Evolutionary conservation across 2,888 invertebrate genomes (phyloP).

Genomic region (Heteropelma amictum): DNA sequence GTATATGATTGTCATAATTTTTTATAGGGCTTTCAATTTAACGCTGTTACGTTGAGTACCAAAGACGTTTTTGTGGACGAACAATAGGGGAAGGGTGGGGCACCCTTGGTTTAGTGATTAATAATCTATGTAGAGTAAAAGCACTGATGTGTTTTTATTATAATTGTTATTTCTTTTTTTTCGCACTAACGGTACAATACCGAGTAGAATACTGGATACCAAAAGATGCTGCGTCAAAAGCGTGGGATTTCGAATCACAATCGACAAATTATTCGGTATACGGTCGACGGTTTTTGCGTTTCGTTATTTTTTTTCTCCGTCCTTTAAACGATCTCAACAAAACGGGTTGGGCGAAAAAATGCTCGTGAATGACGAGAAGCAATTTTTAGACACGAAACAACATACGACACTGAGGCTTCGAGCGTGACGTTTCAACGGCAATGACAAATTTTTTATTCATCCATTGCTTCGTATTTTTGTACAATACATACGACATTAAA

Average conservation of each 20-base stretch:
- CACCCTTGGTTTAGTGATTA: constrained; percentile 63
- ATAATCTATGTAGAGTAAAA: constrained; percentile 63
- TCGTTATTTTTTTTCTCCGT: constrained; percentile 11
- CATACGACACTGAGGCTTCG: constrained; percentile 18
- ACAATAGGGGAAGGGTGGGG: constrained; percentile 39
- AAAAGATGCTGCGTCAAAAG: constrained; percentile 44
- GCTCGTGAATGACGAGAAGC: constrained; percentile 9
- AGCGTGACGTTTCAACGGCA: constrained; percentile 11
- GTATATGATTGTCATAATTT: too few species aligned
- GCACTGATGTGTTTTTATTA: constrained; percentile 56
- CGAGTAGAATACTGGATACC: constrained; percentile 72
- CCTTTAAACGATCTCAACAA: not conserved
- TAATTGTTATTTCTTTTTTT: constrained; percentile 1
- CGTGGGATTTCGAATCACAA: constrained; percentile 47
- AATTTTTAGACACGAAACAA: not conserved
- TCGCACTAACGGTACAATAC: constrained; percentile 60
- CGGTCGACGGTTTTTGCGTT: constrained; percentile 10
- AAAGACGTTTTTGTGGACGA: constrained; percentile 21
- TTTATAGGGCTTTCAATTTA: too few species aligned
- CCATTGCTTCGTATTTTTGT: too few species aligned
- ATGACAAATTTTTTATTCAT: too few species aligned
- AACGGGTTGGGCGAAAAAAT: not conserved
- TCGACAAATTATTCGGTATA: constrained; percentile 15
- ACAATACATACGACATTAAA: too few species aligned
- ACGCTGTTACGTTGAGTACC: constrained; percentile 16